Evolutionary conservation across 2,888 invertebrate genomes (phyloP).

Genomic region (Desoria tigrina): DNA sequence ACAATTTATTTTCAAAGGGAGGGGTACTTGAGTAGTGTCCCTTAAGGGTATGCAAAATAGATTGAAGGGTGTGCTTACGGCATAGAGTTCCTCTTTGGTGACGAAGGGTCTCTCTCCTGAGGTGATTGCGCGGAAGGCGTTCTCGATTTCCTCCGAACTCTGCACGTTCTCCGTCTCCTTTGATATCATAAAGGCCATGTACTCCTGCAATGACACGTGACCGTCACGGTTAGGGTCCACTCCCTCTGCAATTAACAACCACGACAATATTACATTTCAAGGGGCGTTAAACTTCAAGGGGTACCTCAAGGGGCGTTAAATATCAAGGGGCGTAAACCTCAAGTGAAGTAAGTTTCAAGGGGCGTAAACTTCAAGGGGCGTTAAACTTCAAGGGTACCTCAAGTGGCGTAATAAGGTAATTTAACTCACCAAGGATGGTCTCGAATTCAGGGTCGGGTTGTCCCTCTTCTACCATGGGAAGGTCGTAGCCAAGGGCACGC

Average conservation of each 20-base stretch:
- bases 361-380: no score
- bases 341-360: no score
- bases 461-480: slow-evolving; percentile 99
- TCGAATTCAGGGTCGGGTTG: slow-evolving; percentile 99
- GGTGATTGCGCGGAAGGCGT: slow-evolving; percentile 98
- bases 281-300: no score
- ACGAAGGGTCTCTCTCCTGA: slow-evolving; percentile 97
- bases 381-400: no score
- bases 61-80: no score
- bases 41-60: no score
- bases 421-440: slow-evolving; percentile 80
- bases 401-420: no score
- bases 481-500: slow-evolving; percentile 96
- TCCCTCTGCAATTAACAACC: slow-evolving; percentile 72
- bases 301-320: no score
- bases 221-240: slow-evolving; percentile 95
- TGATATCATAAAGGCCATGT: slow-evolving; percentile 99
- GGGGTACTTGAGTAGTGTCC: no score
- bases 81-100: slow-evolving; percentile 96
- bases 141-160: slow-evolving; percentile 98
- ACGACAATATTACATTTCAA: no score
- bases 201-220: slow-evolving; percentile 96
- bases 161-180: slow-evolving; percentile 99
- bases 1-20: no score
- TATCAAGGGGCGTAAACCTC: no score